A percentile compares a stretch with the other conserved stretches of the same genome.
phyloP scores from a whole-genome alignment of 1,140 invertebrate species.

The Drosophila hydei region DNA sequence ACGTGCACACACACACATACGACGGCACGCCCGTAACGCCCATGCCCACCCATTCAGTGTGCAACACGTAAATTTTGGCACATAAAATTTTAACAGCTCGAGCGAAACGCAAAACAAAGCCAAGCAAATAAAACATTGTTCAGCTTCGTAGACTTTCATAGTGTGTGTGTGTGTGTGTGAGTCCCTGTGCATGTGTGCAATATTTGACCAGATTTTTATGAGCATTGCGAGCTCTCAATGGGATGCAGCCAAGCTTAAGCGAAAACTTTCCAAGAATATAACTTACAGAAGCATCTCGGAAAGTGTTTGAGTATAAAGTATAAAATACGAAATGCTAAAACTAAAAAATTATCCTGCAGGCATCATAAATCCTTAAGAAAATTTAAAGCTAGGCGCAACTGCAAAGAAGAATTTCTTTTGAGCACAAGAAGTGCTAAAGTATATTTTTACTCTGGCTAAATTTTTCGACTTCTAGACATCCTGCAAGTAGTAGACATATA shows the following conservation, averaged over 20 bases:
- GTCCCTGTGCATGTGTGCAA: not conserved
- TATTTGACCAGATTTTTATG: conserved; percentile 3
- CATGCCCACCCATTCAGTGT: conserved; percentile 18
- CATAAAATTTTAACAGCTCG: conserved; percentile 75
- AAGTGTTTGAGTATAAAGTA: not conserved
- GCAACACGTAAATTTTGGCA: conserved; percentile 64
- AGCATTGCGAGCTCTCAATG: not conserved
- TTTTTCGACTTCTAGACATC: no score
- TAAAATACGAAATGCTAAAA: no score
- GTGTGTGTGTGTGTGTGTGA: not conserved
- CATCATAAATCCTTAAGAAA: no score
- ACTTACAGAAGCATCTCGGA: not conserved
- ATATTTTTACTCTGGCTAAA: no score
- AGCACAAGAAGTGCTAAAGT: no score
- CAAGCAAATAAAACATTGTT: conserved; percentile 46
- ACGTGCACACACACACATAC: conserved; percentile 3
- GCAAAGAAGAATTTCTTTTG: no score
- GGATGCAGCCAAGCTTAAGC: not conserved
- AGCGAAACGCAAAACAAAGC: conserved; percentile 40
- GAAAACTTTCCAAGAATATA: not conserved
- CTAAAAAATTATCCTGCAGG: no score
- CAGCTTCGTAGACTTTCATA: not conserved
- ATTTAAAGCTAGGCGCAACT: no score
- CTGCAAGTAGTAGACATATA: no score
- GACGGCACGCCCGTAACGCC: conserved; percentile 15